phyloP scores from a whole-genome alignment of 1,140 invertebrate genomes.

The Galendromus occidentalis region DNA sequence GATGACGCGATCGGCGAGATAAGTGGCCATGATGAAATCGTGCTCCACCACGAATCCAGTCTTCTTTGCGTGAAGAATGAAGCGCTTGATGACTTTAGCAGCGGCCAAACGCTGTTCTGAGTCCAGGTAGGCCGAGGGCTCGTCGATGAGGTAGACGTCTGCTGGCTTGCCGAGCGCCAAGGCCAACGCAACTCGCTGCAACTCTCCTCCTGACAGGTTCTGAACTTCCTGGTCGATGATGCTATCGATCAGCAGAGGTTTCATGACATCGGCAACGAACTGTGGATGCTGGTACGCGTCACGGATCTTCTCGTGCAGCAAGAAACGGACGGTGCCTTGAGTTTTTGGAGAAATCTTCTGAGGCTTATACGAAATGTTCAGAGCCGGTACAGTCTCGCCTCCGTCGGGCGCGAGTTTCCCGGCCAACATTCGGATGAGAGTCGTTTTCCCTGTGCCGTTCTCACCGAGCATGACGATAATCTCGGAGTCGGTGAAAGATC shows the following conservation, averaged over 20 bases:
- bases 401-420: slow-evolving; percentile 79
- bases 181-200: slow-evolving; percentile 87
- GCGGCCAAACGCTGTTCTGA: slow-evolving; percentile 99
- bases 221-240: slow-evolving; percentile 96
- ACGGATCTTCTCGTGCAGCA: slow-evolving; percentile 86
- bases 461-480: slow-evolving; percentile 95
- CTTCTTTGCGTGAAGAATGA: slow-evolving; percentile 96
- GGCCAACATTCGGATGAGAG: slow-evolving; percentile 94
- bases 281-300: slow-evolving; percentile 92
- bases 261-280: slow-evolving; percentile 98
- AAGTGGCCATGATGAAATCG: slow-evolving; percentile 99
- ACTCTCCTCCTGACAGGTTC: slow-evolving; percentile 95
- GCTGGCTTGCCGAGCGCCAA: slow-evolving; percentile 95
- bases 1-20: slow-evolving; percentile 92
- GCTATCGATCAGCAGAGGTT: slow-evolving; percentile 89
- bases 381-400: slow-evolving; percentile 62
- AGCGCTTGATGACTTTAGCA: slow-evolving; percentile 68
- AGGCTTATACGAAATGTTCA: slow-evolving; percentile 98
- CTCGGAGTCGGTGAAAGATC: slow-evolving; percentile 97
- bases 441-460: slow-evolving; percentile 99
- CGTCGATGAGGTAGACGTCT: slow-evolving; percentile 96
- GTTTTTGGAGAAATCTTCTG: slow-evolving; percentile 99
- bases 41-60: slow-evolving; percentile 99
- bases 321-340: slow-evolving; percentile 66
- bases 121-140: slow-evolving; percentile 96